Conservation (phyloP, 2,888 invertebrate genomes). For the Thymelicus acteon region DNA sequence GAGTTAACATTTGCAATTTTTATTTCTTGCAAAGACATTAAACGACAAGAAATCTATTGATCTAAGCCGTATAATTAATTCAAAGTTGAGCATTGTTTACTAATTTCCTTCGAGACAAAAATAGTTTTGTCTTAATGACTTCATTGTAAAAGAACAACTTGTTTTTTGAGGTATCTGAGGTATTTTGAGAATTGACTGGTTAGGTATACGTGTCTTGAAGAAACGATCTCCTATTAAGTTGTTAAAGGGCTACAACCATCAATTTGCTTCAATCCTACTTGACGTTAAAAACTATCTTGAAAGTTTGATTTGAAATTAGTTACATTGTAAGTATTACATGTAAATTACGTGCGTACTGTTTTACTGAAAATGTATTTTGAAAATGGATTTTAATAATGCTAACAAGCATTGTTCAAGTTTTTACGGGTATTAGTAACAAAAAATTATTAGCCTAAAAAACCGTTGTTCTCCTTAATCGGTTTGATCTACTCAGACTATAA, state of each 20-base stretch:
- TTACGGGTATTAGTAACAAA: too few species aligned
- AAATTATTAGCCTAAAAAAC: too few species aligned
- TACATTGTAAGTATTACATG: background rate
- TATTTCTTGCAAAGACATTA: background rate
- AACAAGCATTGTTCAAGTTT: background rate
- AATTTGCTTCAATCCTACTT: constrained; percentile 12
- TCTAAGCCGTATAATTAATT: constrained; percentile 22
- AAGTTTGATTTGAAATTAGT: constrained; percentile 1
- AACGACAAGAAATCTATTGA: constrained; percentile 17
- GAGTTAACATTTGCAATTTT: background rate
- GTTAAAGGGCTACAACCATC: constrained; percentile 12
- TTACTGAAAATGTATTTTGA: too few species aligned
- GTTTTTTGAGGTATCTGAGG: constrained; percentile 37
- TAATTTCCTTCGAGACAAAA: constrained; percentile 51
- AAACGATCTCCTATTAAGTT: constrained; percentile 22
- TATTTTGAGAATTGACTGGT: constrained; percentile 36
- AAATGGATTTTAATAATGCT: background rate
- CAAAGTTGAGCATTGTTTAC: constrained; percentile 29
- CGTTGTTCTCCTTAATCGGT: too few species aligned
- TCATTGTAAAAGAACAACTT: constrained; percentile 56
- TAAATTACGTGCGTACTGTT: background rate
- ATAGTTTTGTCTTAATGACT: constrained; percentile 64
- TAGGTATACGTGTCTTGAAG: constrained; percentile 20
- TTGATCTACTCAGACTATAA: too few species aligned
- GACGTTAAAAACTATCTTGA: constrained; percentile 6